Evolutionary conservation across 2,113 vertebrate species (phyloP), one percentile per base, ranked within the genome.

Genomic region (Pristiophorus japonicus): DNA sequence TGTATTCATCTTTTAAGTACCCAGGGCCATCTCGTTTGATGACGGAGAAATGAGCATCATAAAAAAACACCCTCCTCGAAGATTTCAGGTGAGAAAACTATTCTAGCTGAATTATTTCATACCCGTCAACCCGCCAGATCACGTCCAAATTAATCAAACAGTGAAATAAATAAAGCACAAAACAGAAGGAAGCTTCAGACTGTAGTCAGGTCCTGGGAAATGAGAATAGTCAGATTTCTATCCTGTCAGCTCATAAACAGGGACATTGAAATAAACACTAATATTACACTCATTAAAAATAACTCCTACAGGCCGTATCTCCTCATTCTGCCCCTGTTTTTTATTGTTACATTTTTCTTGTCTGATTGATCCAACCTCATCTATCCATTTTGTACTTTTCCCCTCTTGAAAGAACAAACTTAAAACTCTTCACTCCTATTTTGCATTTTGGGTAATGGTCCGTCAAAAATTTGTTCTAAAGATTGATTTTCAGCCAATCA

Each of bases 51-150:
- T 66, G 96, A 98, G 98, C 96, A 98, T 98, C 96, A 98, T 98
- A 96, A 97, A 98, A 90, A 97, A 96, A 73, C 97, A 98, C 67
- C 98, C 98, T 0, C 98, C 98, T 22, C 96, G 96, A 88, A 97
- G 97, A 96, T 97, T 97, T 63, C 97, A 97, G 87, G 98, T 98
- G 97, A 97, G 97, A 96, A 0, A 34, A 96, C 96, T 81, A 45
- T 70, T 70, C 27, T 30, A 45, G 30, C 20, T 73, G 1, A 47
- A 51, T 10, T 94, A 18, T 51, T 70, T 94, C 14, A 45, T 67
- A 94, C 10, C 38, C 27, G 7, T 67, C 63, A 62, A 59, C 55
- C 7, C 22, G 7, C 4, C 38, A 18, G 30, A 38, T 93, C 34
- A 66, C 4, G n/a, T 93, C 62, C 42, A 94, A 45, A 45, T 67